These are phyloP conservation scores for Huso huso DNA, from an alignment of 2,797 vertebrate genomes.

Conservation along the genomic window DNA sequence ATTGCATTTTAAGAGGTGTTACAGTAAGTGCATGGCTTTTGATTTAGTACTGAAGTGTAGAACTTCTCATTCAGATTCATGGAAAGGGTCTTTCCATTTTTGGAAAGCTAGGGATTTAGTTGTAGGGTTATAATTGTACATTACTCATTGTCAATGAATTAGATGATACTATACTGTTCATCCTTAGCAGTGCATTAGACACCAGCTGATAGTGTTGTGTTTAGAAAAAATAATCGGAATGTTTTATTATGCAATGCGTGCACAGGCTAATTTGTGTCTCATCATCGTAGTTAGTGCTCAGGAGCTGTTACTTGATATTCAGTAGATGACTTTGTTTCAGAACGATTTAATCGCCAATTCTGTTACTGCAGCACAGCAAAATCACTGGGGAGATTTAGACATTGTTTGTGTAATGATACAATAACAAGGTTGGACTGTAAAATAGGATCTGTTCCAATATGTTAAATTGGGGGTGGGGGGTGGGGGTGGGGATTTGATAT, in stretches of 20 bases:
- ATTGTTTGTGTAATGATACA: constrained; percentile 72
- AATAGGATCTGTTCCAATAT: constrained; percentile 62
- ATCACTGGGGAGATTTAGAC: constrained; percentile 49
- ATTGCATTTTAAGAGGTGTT: too few species aligned
- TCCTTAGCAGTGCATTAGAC: too few species aligned
- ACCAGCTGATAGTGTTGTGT: too few species aligned
- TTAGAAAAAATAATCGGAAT: constrained; percentile 5
- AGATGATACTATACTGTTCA: too few species aligned
- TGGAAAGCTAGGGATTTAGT: too few species aligned
- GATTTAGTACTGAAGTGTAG: too few species aligned
- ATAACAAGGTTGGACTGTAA: constrained; percentile 68
- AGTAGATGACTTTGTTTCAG: constrained; percentile 69
- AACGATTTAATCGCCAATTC: constrained; percentile 66
- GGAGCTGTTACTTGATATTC: constrained; percentile 72
- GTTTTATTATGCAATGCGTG: constrained; percentile 37
- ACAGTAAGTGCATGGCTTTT: too few species aligned
- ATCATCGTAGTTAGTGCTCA: constrained; percentile 62
- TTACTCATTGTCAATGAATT: too few species aligned
- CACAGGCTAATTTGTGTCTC: constrained; percentile 45
- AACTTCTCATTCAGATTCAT: too few species aligned
- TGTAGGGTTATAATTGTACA: too few species aligned
- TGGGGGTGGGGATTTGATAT: too few species aligned
- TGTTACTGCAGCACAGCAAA: constrained; percentile 39
- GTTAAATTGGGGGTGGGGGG: constrained; percentile 48
- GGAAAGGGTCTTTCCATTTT: too few species aligned